A percentile compares a stretch with the other conserved stretches of the same genome.
These are phyloP conservation scores for Hycleus cichorii DNA, from an alignment of 1,140 invertebrate genomes.

Conservation along the genomic window DNA sequence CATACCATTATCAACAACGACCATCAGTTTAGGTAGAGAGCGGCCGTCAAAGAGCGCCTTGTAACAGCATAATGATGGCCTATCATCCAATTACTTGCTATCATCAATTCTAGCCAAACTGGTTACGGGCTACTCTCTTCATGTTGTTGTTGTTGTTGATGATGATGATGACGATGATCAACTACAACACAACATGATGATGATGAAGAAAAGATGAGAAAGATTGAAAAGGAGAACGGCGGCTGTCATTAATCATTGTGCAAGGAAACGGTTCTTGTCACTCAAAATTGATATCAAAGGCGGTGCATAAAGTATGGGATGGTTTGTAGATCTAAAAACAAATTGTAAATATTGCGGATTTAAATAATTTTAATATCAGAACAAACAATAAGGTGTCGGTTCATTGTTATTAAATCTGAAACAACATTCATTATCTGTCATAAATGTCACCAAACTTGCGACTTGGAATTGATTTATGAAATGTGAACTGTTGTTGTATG, in stretches of 20 bases:
- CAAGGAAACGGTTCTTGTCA: background rate
- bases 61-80: slow-evolving; percentile 30
- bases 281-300: background rate
- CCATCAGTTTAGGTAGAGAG: slow-evolving; percentile 23
- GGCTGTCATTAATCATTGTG: slow-evolving; percentile 22
- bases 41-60: slow-evolving; percentile 28
- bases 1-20: slow-evolving; percentile 29
- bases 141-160: background rate
- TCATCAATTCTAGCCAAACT: slow-evolving; percentile 32
- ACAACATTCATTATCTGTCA: slow-evolving; percentile 18
- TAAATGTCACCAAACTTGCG: slow-evolving; percentile 14
- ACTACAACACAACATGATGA: too few relatives aligned
- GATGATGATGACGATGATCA: too few relatives aligned
- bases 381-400: background rate
- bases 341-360: too few relatives aligned
- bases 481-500: slow-evolving; percentile 6
- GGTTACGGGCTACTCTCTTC: slow-evolving; percentile 20
- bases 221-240: background rate
- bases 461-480: slow-evolving; percentile 22
- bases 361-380: too few relatives aligned
- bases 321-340: too few relatives aligned
- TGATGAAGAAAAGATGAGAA: too few relatives aligned
- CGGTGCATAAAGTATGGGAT: background rate
- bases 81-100: slow-evolving; percentile 35
- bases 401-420: slow-evolving; percentile 3